Percentiles rank a stretch among this genome's conserved stretches.
Conservation (phyloP, 2,888 invertebrate genomes). For the Lasioglossum lativentre region DNA sequence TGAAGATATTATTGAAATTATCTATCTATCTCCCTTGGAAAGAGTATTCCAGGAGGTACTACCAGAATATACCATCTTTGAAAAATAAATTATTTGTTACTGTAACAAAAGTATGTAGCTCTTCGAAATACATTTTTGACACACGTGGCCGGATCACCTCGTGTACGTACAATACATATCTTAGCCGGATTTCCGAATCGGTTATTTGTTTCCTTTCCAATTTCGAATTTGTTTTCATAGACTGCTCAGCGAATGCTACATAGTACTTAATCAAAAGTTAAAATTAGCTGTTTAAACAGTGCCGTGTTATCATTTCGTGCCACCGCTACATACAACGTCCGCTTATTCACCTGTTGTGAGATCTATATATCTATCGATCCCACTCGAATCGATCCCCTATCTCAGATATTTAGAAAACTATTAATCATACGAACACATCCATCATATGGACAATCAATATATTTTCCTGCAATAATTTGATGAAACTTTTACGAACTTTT, state of each 20-base stretch:
- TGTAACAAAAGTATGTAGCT: neutral
- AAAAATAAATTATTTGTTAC: too few relatives aligned
- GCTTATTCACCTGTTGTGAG: neutral
- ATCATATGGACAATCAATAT: too few relatives aligned
- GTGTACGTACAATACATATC: neutral
- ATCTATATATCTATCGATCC: neutral
- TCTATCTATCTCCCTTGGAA: too few relatives aligned
- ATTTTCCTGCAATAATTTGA: too few relatives aligned
- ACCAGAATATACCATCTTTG: too few relatives aligned
- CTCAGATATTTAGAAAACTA: neutral
- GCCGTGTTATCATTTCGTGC: neutral
- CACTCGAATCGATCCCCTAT: neutral
- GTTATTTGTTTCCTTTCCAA: neutral
- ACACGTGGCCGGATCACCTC: neutral
- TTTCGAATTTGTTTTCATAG: neutral
- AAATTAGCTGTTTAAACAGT: conserved; percentile 7
- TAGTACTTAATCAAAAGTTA: neutral
- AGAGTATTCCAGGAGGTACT: too few relatives aligned
- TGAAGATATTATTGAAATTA: too few relatives aligned
- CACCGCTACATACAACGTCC: neutral
- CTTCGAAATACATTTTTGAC: neutral
- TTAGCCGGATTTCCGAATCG: neutral
- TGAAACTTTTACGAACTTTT: too few relatives aligned
- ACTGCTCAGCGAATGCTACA: neutral
- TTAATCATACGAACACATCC: neutral